phyloP scores from a whole-genome alignment of 1,140 invertebrate species.

The Polypedilum pembai region DNA sequence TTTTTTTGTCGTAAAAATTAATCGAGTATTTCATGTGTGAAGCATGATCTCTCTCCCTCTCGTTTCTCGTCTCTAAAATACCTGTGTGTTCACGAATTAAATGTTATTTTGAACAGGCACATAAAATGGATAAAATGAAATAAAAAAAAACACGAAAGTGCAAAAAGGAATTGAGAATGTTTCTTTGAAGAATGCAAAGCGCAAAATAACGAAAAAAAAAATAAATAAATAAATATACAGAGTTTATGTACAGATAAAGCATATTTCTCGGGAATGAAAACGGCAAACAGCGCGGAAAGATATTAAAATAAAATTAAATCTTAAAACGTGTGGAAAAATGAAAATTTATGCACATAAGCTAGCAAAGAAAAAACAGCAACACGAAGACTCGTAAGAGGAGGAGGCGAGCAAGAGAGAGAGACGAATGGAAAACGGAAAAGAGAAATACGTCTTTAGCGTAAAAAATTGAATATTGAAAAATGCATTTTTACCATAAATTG shows the following conservation, averaged over 20 bases:
- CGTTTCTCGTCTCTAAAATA: background rate
- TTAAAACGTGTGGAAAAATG: constrained; percentile 28
- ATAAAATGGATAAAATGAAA: constrained; percentile 7
- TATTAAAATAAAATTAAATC: constrained; percentile 28
- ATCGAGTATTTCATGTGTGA: background rate
- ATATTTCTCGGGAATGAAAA: background rate
- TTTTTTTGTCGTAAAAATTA: background rate
- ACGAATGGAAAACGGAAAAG: constrained; percentile 11
- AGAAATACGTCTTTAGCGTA: constrained; percentile 8
- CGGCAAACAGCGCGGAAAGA: constrained; percentile 8
- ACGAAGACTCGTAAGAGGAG: background rate
- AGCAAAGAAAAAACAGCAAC: background rate
- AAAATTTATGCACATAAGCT: constrained; percentile 23
- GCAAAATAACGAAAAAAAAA: background rate
- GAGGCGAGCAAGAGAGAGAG: background rate
- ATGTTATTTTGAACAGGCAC: background rate
- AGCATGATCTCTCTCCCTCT: too few relatives aligned
- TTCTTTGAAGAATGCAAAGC: background rate
- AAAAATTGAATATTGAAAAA: constrained; percentile 28
- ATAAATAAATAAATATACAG: background rate
- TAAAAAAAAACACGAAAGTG: background rate
- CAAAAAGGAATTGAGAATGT: constrained; percentile 6
- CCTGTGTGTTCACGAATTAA: constrained; percentile 16
- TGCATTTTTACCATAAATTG: constrained; percentile 27
- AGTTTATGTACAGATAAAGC: constrained; percentile 16